A percentile compares a stretch with the other conserved stretches of the same genome.
Evolutionary conservation across 2,797 vertebrate genomes (phyloP).

Genomic region (Liasis olivaceus): DNA sequence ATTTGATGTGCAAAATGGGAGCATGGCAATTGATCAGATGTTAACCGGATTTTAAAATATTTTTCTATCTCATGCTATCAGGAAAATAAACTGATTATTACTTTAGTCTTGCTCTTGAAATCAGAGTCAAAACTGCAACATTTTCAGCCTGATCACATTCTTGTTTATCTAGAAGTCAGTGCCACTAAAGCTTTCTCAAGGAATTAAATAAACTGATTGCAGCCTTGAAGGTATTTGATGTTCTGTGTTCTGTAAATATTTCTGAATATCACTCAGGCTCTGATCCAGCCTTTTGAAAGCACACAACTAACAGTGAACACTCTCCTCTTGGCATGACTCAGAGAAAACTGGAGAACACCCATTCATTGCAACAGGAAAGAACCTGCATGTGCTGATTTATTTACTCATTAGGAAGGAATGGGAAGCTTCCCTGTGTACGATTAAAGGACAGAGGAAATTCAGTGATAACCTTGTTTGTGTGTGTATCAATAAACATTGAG

Average conservation of each 20-base stretch:
- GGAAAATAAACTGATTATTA: neutral
- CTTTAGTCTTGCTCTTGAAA: neutral
- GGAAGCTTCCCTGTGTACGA: neutral
- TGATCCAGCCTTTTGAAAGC: conserved; percentile 19
- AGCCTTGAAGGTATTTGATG: neutral
- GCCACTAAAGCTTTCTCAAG: neutral
- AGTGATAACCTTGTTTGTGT: neutral
- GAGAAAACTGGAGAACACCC: conserved; percentile 24
- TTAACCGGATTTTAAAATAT: neutral
- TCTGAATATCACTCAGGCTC: neutral
- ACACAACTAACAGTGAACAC: fast-evolving
- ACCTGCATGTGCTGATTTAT: neutral
- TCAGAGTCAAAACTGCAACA: neutral
- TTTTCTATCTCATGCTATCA: neutral
- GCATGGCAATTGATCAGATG: neutral
- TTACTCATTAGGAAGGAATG: conserved; percentile 27
- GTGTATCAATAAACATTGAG: conserved; percentile 15
- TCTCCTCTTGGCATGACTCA: conserved; percentile 31
- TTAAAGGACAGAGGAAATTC: neutral
- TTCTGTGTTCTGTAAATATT: neutral
- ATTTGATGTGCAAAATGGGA: neutral
- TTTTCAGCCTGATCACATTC: neutral
- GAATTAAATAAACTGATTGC: neutral
- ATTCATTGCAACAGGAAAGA: neutral
- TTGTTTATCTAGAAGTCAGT: neutral